These are phyloP conservation scores for Anas platyrhynchos DNA, from an alignment of 2,113 vertebrate species.

Conservation along the genomic window DNA sequence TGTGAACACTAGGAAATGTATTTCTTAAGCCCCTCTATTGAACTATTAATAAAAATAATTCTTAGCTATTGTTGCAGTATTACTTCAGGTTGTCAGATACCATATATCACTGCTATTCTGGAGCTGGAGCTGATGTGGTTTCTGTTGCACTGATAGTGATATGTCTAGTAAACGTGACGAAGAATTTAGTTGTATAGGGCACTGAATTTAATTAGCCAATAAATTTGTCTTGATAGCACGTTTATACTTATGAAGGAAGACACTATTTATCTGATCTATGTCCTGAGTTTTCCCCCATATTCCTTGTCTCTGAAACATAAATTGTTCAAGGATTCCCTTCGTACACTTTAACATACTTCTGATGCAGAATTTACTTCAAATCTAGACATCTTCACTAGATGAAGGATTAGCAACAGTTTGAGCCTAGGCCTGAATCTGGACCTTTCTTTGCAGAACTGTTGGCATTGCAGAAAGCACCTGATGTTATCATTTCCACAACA, in stretches of 20 bases:
- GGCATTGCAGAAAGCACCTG: background rate
- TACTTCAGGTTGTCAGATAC: slow-evolving; percentile 19
- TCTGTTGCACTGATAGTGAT: background rate
- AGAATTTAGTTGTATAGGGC: background rate
- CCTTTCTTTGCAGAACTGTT: background rate
- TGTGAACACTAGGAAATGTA: background rate
- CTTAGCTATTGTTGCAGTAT: background rate
- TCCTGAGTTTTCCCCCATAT: background rate
- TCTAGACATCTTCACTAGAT: background rate
- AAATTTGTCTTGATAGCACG: background rate
- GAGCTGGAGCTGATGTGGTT: background rate
- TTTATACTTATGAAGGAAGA: too few species aligned
- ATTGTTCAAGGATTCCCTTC: background rate
- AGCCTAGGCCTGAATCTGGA: background rate
- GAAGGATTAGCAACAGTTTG: background rate
- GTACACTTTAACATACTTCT: background rate
- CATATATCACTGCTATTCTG: background rate
- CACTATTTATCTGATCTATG: background rate
- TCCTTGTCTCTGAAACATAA: background rate
- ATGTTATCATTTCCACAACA: background rate
- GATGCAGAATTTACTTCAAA: background rate
- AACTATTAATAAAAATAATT: slow-evolving; percentile 1
- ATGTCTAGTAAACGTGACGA: background rate
- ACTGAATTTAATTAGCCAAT: slow-evolving; percentile 35
- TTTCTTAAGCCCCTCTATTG: background rate